Conservation (phyloP, 2,113 vertebrate genomes). For the Coptodon bakossiorum region DNA sequence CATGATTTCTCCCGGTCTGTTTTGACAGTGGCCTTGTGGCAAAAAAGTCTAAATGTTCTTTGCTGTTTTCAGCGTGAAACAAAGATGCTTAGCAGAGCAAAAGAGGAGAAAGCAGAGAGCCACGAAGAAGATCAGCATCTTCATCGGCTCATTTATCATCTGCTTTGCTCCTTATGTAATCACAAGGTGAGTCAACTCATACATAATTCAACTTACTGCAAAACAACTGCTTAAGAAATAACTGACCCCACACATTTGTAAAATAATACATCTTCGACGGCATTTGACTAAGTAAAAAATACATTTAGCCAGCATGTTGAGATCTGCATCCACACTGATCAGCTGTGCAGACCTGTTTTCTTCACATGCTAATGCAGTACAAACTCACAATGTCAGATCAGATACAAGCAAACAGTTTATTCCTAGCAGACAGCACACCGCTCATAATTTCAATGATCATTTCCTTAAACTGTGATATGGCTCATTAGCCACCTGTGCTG, state of each 20-base stretch:
- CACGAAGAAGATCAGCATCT: conserved; percentile 84
- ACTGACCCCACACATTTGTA: neutral
- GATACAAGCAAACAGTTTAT: neutral
- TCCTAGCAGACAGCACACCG: neutral
- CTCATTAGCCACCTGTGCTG: neutral
- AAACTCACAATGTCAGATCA: neutral
- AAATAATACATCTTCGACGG: neutral
- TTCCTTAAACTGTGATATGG: neutral
- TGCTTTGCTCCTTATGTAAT: conserved; percentile 82
- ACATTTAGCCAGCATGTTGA: neutral
- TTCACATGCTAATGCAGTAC: neutral
- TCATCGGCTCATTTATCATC: conserved; percentile 81
- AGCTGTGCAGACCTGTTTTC: neutral
- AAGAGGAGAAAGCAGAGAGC: conserved; percentile 76
- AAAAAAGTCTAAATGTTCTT: neutral
- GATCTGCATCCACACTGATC: neutral
- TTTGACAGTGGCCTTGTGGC: neutral
- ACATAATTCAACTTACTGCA: neutral
- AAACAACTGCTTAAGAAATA: neutral
- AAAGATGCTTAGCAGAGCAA: conserved; percentile 79
- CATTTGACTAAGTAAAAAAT: neutral
- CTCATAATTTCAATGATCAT: neutral
- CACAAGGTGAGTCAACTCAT: conserved; percentile 68
- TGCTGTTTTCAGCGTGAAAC: conserved; percentile 74
- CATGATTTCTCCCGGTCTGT: neutral